Evolutionary conservation across 2,113 vertebrate genomes (phyloP), one percentile per base, ranked within the genome.

Genomic region (Nannobrachium achirus): DNA sequence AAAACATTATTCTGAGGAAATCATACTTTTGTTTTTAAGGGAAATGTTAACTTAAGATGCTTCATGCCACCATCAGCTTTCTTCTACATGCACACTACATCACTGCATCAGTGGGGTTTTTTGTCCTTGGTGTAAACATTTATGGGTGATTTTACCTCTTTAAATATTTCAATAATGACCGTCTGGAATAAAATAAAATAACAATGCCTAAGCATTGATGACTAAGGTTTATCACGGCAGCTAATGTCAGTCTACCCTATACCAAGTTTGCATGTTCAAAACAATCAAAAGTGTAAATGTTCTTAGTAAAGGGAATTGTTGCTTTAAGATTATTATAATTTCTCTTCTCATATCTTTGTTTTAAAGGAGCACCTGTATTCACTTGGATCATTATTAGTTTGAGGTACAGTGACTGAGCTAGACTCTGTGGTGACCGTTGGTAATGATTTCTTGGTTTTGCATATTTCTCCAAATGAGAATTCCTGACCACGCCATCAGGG

Each of bases 391-490:
- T 45, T 10, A 50, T 11, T 15, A 33, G 42, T 48, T 18, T 66
- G 57, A 75, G 63, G 74, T 76, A 63, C 25, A 33, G 25, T 33
- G 25, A 33, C 50, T 62, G 70, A 58, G 56, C 66, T 41, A 33
- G 53, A 41, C 66, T 67, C 53, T 76, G 49, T 71, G 58, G 56
- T 59, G 79, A 68, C 52, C 60, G 53, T 67, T 63, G 7, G 63
- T 76, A 5, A 76, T 66, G 42, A 57, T 58, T 69, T 80, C 42
- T 71, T 58, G 64, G 71, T 66, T 82, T 69, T 64, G 25, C 10
- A 6, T 51, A 72, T 69, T 49, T 76, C 70, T 86, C 55, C 63
- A 60, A 84, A 82, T 88, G 75, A 63, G 56, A 84, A 75, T 76
- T 80, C 69, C 68, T n/a, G 71, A 79, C 63, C 65, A 59, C 42